Evolutionary conservation across 30 jellyfish, hydroid and myxozoan species (phyloP).

Genomic region (Aurelia aurita complex sp. Pacific): DNA sequence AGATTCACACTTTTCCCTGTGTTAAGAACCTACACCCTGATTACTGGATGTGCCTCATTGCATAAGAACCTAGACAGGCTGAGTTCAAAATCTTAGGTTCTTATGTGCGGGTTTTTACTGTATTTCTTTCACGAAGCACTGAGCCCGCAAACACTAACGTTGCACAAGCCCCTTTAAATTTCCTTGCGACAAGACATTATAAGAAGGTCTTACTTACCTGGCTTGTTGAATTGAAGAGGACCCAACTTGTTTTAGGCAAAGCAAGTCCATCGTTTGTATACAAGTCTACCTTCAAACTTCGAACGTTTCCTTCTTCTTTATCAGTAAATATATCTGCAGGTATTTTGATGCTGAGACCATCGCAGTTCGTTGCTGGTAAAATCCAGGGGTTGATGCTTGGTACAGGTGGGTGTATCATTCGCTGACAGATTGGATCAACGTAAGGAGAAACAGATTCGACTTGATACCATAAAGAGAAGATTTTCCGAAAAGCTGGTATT

Average conservation of each 20-base stretch:
- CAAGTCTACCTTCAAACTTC: slow-evolving; percentile 55
- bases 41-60: no score
- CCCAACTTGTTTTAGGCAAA: slow-evolving; percentile 49
- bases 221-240: slow-evolving; percentile 46
- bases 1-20: no score
- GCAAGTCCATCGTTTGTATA: slow-evolving; percentile 2
- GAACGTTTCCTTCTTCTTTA: slow-evolving; percentile 74
- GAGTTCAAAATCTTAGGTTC: no score
- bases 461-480: slow-evolving; percentile 25
- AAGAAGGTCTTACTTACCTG: slow-evolving; percentile 24
- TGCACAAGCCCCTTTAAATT: no score
- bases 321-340: slow-evolving; percentile 74
- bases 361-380: slow-evolving; percentile 55
- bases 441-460: slow-evolving; percentile 37
- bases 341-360: slow-evolving; percentile 28
- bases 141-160: no score
- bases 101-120: no score
- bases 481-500: slow-evolving; percentile 14
- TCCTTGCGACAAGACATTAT: no score
- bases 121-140: no score
- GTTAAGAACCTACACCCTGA: no score
- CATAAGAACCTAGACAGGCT: no score
- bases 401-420: slow-evolving; percentile 83
- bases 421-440: slow-evolving; percentile 67
- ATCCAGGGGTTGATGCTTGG: slow-evolving; percentile 73